Percentiles rank a stretch among this genome's conserved stretches.
phyloP scores from a whole-genome alignment of 2,113 vertebrate genomes.

The Uria aalge region DNA sequence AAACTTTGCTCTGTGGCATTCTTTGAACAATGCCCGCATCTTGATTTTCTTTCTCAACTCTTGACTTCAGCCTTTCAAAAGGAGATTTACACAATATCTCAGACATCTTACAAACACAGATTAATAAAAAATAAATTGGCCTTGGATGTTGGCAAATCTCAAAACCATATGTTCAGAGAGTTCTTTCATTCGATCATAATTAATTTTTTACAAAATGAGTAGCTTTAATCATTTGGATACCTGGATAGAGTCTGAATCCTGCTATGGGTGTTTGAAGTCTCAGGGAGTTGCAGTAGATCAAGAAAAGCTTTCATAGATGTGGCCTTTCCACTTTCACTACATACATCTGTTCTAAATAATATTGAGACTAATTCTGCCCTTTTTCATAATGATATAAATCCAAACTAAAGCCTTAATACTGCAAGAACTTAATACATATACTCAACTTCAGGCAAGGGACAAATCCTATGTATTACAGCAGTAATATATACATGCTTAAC shows the following conservation, averaged over 20 bases:
- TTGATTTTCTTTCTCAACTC: not conserved
- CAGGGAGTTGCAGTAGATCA: not conserved
- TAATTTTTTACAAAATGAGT: slow-evolving; percentile 58
- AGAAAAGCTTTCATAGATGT: not conserved
- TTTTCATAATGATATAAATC: not conserved
- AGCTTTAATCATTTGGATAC: slow-evolving; percentile 20
- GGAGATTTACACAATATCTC: not conserved
- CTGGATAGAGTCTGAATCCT: not conserved
- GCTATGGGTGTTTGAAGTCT: slow-evolving; percentile 14
- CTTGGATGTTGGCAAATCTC: slow-evolving; percentile 41
- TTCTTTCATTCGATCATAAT: slow-evolving; percentile 55
- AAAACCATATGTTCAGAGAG: slow-evolving; percentile 62
- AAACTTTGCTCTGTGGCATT: not conserved
- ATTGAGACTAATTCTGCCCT: not conserved
- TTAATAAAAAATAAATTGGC: slow-evolving; percentile 40
- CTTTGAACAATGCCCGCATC: not conserved
- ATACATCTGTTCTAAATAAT: slow-evolving; percentile 1
- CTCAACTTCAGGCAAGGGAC: not conserved
- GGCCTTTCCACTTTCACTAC: not conserved
- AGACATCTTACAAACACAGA: not conserved
- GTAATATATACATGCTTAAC: not conserved
- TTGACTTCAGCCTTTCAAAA: not conserved
- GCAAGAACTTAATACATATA: not conserved
- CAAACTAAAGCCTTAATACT: not conserved
- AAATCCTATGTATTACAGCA: not conserved